These are phyloP conservation scores for Dissostichus mawsoni DNA, from an alignment of 2,113 vertebrate genomes.

Conservation along the genomic window DNA sequence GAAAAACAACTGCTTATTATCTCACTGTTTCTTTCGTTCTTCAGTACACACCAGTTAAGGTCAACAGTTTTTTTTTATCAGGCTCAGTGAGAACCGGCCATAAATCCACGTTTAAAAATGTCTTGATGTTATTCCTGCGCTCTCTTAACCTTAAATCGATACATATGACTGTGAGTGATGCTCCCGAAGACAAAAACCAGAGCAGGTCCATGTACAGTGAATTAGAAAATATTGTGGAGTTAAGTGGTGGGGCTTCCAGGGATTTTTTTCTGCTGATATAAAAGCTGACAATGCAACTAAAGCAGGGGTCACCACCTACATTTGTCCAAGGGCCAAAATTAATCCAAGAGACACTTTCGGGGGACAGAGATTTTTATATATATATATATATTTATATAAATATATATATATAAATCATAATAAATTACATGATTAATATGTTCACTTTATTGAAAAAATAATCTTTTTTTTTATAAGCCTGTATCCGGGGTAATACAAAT, in stretches of 20 bases:
- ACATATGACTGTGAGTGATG: constrained; percentile 27
- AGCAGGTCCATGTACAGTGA: not conserved
- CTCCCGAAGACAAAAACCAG: constrained; percentile 12
- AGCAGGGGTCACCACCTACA: too few relatives aligned
- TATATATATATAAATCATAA: too few relatives aligned
- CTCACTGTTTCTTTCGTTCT: constrained; percentile 10
- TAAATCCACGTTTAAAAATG: constrained; percentile 39
- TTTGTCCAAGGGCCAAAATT: too few relatives aligned
- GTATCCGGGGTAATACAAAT: too few relatives aligned
- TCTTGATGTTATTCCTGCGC: constrained; percentile 3
- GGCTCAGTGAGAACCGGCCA: constrained; percentile 9
- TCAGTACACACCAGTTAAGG: constrained; percentile 15
- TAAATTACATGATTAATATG: too few relatives aligned
- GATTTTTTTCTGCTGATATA: constrained; percentile 16
- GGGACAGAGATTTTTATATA: too few relatives aligned
- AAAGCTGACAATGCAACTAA: constrained; percentile 7
- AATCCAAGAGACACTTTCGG: too few relatives aligned
- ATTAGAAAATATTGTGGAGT: constrained; percentile 1
- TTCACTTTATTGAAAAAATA: too few relatives aligned
- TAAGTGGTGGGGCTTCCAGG: constrained; percentile 20
- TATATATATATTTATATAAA: too few relatives aligned
- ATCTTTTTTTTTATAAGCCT: too few relatives aligned
- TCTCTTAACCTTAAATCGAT: constrained; percentile 24
- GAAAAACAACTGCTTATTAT: not conserved
- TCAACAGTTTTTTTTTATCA: constrained; percentile 42